Base-by-base conservation (phyloP, 2,888 invertebrate genomes). In the Sinhomidia bicolor region DNA sequence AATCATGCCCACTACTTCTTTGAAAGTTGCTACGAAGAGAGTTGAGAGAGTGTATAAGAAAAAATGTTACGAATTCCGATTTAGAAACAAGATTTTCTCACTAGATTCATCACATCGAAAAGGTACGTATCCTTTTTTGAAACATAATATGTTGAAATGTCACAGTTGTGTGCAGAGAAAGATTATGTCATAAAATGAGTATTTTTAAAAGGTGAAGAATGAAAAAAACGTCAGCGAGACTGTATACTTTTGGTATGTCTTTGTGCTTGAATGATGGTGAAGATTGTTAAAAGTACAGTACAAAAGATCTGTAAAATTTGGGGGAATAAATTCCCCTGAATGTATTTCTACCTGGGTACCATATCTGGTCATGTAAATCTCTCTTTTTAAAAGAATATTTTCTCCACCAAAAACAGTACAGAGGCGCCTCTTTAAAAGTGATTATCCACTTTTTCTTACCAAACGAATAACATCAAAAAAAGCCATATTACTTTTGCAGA, bases 61-160 rank as follows among this genome's bases (percentile, higher is more conserved):
- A 32, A 62, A 62, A 47, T 3, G 17, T 78, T 54, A 54, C 29
- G n/a, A 78, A 78, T 51, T 54, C 76, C 76, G 76, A 78, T 78
- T 78, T 54, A 78, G 51, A 78, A 17, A 26, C 76, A n/a, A 78
- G 76, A 78, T 54, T 78, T 78, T 78, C 76, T 26, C 76, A 78
- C 76, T 78, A 54, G 76, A 54, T 54, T 78, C 54, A 32, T 17
- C 29, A 71, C 36, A 36, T 36, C 36, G 7, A 36, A 3, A 7
- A 36, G 44, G n/a, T n/a, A n/a, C 17, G 76, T 54, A 54, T 78
- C 76, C 76, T 78, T 78, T 74, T 78, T 78, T 78, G 76, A 78
- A 78, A 54, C 76, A 32, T n/a, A 74, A 74, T 26, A 68, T 51
- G 76, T 51, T 78, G n/a, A 78, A 78, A 32, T 54, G 76, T 78